Conservation (phyloP, 1,140 invertebrate genomes). For the Polypedilum vanderplanki region DNA sequence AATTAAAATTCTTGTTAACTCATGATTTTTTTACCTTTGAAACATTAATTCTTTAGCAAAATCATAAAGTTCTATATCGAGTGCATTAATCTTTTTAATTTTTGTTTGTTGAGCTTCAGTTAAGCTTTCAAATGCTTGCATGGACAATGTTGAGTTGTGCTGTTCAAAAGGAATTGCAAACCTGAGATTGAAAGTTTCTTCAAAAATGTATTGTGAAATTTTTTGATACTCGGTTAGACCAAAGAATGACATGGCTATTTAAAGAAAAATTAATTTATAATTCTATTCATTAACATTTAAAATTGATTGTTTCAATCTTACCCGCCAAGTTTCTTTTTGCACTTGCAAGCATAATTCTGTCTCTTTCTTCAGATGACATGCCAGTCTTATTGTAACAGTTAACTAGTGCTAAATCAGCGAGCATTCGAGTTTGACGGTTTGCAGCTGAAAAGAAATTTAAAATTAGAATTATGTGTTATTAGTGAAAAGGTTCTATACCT, state of each 20-base stretch:
- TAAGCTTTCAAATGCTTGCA: constrained; percentile 64
- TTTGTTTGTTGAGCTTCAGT: constrained; percentile 61
- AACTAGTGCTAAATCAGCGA: constrained; percentile 87
- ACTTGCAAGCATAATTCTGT: constrained; percentile 80
- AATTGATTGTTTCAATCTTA: constrained; percentile 38
- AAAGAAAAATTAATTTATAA: background rate
- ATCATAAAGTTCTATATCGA: constrained; percentile 90
- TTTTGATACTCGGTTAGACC: constrained; percentile 93
- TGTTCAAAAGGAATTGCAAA: constrained; percentile 84
- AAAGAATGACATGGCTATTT: constrained; percentile 65
- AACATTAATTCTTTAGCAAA: constrained; percentile 88
- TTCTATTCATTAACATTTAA: background rate
- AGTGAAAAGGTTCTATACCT: background rate
- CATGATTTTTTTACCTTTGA: constrained; percentile 47
- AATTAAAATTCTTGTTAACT: background rate
- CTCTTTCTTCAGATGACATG: constrained; percentile 59
- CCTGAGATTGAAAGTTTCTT: constrained; percentile 90
- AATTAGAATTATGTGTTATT: background rate
- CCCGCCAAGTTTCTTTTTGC: constrained; percentile 90
- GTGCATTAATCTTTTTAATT: constrained; percentile 72
- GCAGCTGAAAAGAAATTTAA: constrained; percentile 51
- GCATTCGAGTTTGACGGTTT: constrained; percentile 96
- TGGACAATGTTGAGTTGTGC: constrained; percentile 81
- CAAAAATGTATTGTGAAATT: constrained; percentile 93
- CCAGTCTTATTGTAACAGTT: constrained; percentile 89